phyloP scores from a whole-genome alignment of 2,797 vertebrate genomes.

The Gallinago stenura region DNA sequence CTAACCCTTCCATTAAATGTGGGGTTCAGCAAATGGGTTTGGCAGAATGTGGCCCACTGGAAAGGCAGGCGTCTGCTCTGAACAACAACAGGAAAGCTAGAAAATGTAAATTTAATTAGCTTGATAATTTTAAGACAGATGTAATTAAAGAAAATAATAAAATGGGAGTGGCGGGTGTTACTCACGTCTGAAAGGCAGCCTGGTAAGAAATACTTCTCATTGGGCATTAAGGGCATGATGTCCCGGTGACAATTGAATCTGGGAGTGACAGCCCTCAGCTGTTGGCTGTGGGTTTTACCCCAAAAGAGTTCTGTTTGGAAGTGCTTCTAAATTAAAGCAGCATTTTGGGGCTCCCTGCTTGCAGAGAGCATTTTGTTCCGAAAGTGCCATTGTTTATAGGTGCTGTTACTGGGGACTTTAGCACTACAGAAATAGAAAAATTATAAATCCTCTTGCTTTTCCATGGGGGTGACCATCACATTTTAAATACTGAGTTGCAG shows the following conservation, averaged over 20 bases:
- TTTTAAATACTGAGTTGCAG: background rate
- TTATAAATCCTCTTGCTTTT: background rate
- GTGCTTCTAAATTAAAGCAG: background rate
- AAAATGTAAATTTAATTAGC: background rate
- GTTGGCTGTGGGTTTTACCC: background rate
- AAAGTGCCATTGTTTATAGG: background rate
- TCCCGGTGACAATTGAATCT: fast-evolving
- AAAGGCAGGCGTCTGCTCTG: background rate
- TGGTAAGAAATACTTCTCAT: background rate
- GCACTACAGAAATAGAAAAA: background rate
- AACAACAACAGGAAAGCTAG: background rate
- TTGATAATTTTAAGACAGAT: background rate
- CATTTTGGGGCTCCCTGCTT: background rate
- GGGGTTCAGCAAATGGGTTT: background rate
- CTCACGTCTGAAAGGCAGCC: background rate
- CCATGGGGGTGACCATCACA: no score
- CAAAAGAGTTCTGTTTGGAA: background rate
- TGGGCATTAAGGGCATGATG: background rate
- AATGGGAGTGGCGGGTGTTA: background rate
- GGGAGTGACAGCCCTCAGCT: background rate
- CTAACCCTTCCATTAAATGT: background rate
- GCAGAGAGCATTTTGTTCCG: background rate
- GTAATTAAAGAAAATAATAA: background rate
- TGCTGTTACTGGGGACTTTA: no score
- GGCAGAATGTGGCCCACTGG: background rate